A percentile compares a stretch with the other conserved stretches of the same genome.
These are phyloP conservation scores for Ommatoiulus sabulosus DNA, from an alignment of 2,888 invertebrate species.

Conservation along the genomic window DNA sequence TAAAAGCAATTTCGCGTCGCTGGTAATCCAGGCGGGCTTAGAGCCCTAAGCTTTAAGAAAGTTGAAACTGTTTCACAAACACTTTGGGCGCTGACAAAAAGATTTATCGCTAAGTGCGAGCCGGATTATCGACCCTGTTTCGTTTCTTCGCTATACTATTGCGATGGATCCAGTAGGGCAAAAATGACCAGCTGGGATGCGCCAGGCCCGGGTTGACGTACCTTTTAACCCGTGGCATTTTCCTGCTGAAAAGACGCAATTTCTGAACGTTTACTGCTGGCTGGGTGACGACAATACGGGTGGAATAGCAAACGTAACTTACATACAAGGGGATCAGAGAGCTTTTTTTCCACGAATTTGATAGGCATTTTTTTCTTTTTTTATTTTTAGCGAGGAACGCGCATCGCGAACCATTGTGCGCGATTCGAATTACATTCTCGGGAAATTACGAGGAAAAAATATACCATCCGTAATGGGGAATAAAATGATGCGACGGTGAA, in stretches of 20 bases:
- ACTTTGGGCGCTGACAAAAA: conserved; percentile 27
- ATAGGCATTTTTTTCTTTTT: background rate
- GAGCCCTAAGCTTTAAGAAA: conserved; percentile 29
- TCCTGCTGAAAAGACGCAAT: conserved; percentile 16
- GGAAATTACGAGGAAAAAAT: background rate
- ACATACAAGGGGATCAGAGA: background rate
- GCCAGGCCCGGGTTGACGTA: background rate
- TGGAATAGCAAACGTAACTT: background rate
- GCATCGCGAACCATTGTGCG: background rate
- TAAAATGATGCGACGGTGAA: background rate
- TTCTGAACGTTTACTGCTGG: conserved; percentile 5
- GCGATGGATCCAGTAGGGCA: background rate
- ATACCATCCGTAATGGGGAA: background rate
- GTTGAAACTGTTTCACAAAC: conserved; percentile 39
- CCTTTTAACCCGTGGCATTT: background rate
- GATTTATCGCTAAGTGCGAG: conserved; percentile 23
- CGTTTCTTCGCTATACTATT: background rate
- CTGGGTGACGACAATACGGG: background rate
- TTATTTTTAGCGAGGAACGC: background rate
- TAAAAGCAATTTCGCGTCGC: conserved; percentile 39
- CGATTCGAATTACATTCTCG: background rate
- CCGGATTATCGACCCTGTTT: conserved; percentile 24
- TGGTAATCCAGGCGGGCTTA: conserved; percentile 30
- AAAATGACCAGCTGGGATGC: conserved; percentile 17
- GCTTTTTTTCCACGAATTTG: background rate